phyloP scores from a whole-genome alignment of 2,888 invertebrate genomes.

The Galeopsomyia nigrocyanea region DNA sequence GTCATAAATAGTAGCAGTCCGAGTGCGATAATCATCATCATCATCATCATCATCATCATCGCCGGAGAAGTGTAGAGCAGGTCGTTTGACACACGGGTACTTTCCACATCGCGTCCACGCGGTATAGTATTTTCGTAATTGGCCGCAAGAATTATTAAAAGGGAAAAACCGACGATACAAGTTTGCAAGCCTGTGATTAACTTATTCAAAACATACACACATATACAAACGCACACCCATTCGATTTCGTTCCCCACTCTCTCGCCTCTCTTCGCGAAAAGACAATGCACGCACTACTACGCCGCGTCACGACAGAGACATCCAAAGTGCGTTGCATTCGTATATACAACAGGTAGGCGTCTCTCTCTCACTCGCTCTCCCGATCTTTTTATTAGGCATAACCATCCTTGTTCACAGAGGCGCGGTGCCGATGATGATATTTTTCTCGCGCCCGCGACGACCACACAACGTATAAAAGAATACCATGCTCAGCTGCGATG shows the following conservation, averaged over 20 bases:
- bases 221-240: neutral
- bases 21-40: too few relatives aligned
- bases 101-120: constrained; percentile 18
- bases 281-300: neutral
- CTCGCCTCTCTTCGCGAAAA: constrained; percentile 1
- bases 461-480: constrained; percentile 44
- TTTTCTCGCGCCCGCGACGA: constrained; percentile 19
- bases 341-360: neutral
- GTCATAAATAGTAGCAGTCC: too few relatives aligned
- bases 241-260: neutral
- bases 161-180: constrained; percentile 39
- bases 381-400: constrained; percentile 33
- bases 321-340: neutral
- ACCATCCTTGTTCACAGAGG: constrained; percentile 40
- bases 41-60: too few relatives aligned
- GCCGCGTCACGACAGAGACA: neutral
- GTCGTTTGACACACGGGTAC: neutral
- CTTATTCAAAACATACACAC: constrained; percentile 45
- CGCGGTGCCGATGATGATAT: constrained; percentile 37
- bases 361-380: neutral
- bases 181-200: constrained; percentile 36
- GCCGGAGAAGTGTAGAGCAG: constrained; percentile 14
- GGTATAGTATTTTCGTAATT: neutral
- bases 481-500: constrained; percentile 11
- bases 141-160: constrained; percentile 35